A percentile compares a stretch with the other conserved stretches of the same genome.
These are phyloP conservation scores for Phortica magna DNA, from an alignment of 2,888 invertebrate species.

Conservation along the genomic window DNA sequence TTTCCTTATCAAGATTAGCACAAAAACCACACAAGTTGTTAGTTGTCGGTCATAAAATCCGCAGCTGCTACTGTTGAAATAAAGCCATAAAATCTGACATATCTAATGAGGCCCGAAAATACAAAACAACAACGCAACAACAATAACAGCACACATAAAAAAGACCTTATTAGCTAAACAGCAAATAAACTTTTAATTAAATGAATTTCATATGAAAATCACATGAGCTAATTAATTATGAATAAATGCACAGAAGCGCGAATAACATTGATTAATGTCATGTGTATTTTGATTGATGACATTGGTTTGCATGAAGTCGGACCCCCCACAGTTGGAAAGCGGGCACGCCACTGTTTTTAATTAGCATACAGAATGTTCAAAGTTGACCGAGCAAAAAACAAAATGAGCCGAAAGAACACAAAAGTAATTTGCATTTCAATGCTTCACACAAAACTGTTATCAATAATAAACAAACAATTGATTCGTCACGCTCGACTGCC, in stretches of 20 bases:
- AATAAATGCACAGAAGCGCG: background rate
- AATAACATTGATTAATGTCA: background rate
- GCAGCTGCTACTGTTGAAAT: background rate
- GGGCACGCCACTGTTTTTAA: background rate
- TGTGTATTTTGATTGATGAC: background rate
- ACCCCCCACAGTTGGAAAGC: too few species aligned
- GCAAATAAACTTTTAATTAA: background rate
- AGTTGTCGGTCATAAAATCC: background rate
- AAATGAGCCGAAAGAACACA: background rate
- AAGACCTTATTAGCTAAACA: background rate
- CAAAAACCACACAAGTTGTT: too few species aligned
- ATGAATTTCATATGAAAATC: conserved; percentile 1
- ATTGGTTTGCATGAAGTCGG: background rate
- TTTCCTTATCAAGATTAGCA: too few species aligned
- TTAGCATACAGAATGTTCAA: background rate
- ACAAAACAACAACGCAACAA: background rate
- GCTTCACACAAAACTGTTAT: conserved; percentile 3
- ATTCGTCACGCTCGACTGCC: conserved; percentile 4
- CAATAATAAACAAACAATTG: background rate
- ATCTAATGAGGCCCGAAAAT: background rate
- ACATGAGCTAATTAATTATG: conserved; percentile 8
- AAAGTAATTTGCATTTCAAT: conserved; percentile 21
- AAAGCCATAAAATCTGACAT: background rate
- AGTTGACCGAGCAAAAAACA: background rate
- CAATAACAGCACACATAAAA: background rate